These are phyloP conservation scores for Pygoscelis adeliae DNA, from an alignment of 2,113 vertebrate genomes.

Conservation along the genomic window DNA sequence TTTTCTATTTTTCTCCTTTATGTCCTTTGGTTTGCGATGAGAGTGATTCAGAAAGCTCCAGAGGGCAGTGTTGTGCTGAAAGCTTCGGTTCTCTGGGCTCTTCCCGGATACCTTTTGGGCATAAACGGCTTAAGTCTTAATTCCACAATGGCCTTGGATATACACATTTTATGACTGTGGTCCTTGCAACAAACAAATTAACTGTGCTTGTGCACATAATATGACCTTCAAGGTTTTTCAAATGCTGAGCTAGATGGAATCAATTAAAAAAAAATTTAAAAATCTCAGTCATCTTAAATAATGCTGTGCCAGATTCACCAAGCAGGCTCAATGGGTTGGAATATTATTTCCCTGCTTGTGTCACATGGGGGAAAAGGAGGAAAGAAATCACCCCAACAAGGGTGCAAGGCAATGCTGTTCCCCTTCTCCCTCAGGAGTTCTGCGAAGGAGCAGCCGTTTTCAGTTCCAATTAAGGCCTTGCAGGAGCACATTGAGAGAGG, in stretches of 20 bases:
- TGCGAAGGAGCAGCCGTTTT: neutral
- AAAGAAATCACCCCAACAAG: neutral
- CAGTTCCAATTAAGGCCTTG: neutral
- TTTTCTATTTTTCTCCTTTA: neutral
- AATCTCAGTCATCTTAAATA: neutral
- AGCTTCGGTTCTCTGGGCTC: neutral
- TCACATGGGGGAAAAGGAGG: neutral
- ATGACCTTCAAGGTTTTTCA: neutral
- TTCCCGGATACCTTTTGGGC: neutral
- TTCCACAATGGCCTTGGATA: neutral
- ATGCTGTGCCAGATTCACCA: neutral
- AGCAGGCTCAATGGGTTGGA: neutral
- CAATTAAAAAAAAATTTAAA: neutral
- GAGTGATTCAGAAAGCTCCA: slow-evolving; percentile 18
- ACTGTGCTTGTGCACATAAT: neutral
- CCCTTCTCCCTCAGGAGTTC: neutral
- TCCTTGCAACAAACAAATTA: slow-evolving; percentile 22
- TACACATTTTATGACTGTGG: neutral
- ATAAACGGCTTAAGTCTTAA: slow-evolving; percentile 28
- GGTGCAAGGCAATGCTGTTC: neutral
- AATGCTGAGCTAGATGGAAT: neutral
- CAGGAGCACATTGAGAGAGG: neutral
- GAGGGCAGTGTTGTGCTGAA: neutral
- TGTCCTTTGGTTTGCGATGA: neutral
- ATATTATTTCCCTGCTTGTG: neutral